phyloP scores from a whole-genome alignment of 2,113 vertebrate species.

The Hemicordylus capensis region DNA sequence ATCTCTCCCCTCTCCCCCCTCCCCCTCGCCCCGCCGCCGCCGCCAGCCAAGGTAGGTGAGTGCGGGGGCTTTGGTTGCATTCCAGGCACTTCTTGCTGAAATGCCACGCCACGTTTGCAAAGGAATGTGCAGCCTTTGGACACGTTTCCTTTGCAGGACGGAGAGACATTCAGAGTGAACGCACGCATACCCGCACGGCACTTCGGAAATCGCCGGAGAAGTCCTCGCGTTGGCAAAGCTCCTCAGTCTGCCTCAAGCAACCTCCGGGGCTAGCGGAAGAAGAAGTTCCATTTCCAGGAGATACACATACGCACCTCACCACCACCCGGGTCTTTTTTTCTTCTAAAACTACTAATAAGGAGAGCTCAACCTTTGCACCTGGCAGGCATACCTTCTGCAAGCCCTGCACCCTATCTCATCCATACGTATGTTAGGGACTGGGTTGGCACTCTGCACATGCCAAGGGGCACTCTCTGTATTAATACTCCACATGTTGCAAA shows the following conservation, averaged over 20 bases:
- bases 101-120: constrained; percentile 4
- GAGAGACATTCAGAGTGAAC: no score
- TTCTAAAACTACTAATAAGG: no score
- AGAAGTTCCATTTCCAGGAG: background rate
- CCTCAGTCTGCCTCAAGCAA: background rate
- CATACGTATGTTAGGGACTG: no score
- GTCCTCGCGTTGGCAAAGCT: background rate
- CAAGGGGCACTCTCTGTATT: background rate
- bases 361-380: no score
- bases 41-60: background rate
- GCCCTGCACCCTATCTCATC: background rate
- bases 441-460: background rate
- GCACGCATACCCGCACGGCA: background rate
- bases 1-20: background rate
- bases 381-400: background rate
- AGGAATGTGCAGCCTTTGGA: background rate
- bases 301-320: no score
- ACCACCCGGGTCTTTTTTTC: no score
- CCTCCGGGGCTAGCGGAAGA: background rate
- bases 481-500: background rate
- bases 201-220: background rate
- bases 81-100: background rate
- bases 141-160: background rate
- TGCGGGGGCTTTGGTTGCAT: background rate
- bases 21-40: background rate